Evolutionary conservation across 2,888 invertebrate genomes (phyloP), one percentile per base, ranked within the genome.

Genomic region (Agrochola lota): DNA sequence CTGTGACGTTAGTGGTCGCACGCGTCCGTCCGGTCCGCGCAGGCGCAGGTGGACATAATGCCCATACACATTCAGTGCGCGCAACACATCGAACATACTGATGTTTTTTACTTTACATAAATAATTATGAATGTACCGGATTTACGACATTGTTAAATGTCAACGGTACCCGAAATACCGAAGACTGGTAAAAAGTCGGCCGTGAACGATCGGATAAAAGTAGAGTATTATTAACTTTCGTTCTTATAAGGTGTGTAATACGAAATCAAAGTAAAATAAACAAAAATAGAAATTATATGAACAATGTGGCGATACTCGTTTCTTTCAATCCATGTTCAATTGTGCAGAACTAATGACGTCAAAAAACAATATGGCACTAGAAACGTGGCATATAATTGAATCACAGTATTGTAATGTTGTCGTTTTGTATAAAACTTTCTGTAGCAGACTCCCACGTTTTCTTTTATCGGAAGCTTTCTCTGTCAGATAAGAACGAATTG

Each of bases 401-500:
- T 91, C 90, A 88, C 88, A 86, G 91, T 92, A 90, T 91, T 91
- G 92, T 93, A 87, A 88, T 89, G 89, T 90, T 90, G 85, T 84
- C 89, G 90, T 91, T 91, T 91, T 91, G 88, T 92, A 70, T 64
- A 73, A 71, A 89, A 94, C 95, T 95, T 95, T 96, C 95, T 92
- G 95, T 92, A 88, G 85, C 72, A 90, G 89, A 90, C 92, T 96
- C 96, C 94, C 96, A 96, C 96, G 96, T 95, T 96, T 95, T 95
- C 94, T 94, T 94, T 92, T 92, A 95, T 95, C 91, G 92, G 90
- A 92, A 90, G 94, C 95, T 95, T 95, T 96, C 96, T 94, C 94
- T 92, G 90, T 85, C 86, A 92, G 93, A 94, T 95, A 95, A 95
- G 91, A 95, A 93, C 91, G 91, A 92, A 94, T 92, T 91, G 91